Evolutionary conservation across 2,113 vertebrate species (phyloP), one percentile per base, ranked within the genome.

Genomic region (Austrofundulus limnaeus): DNA sequence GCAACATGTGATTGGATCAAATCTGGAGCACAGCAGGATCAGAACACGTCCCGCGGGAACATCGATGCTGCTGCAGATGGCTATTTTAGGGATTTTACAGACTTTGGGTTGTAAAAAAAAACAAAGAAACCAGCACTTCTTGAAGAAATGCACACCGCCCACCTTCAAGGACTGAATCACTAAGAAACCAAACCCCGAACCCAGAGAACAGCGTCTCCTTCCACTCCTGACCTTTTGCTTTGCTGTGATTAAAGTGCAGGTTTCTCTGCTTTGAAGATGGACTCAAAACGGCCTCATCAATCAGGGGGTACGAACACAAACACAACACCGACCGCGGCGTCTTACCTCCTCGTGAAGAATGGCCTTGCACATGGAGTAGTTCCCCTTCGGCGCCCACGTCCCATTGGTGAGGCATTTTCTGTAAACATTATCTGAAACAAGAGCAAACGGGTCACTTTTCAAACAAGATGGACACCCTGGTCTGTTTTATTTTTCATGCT

Each of bases 341-440:
- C 85, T 84, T 65, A 90, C 89, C 89, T 86, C 81, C 45, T 85
- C 80, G 1, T 87, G 61, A 57, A 89, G 82, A 45, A 89, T 90
- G 80, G 87, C 85, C 43, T 78, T 84, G 48, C 89, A 90, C 89
- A 89, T 89, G 82, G 89, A 88, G 80, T 90, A 90, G 81, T 90
- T 90, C 69, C 87, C 87, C 78, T 84, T 90, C 61, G 75, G 37
- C 8, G 89, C 87, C 89, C 89, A 90, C 0, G 85, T 90, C 47
- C 89, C 89, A 2, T 89, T 89, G 0, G 61, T 50, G 0, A 83
- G 80, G 37, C 89, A 90, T 42, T 80, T 81, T 62, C 86, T 75
- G 16, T 88, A 90, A 56, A 90, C 89, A 2, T 83, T 90, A 66
- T 87, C 89, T 89, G 78, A 20, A 69, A 15, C 60, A 50, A 72